phyloP scores from a whole-genome alignment of 37 sponge, comb jelly and placozoan species.

The Ianthella basta region DNA sequence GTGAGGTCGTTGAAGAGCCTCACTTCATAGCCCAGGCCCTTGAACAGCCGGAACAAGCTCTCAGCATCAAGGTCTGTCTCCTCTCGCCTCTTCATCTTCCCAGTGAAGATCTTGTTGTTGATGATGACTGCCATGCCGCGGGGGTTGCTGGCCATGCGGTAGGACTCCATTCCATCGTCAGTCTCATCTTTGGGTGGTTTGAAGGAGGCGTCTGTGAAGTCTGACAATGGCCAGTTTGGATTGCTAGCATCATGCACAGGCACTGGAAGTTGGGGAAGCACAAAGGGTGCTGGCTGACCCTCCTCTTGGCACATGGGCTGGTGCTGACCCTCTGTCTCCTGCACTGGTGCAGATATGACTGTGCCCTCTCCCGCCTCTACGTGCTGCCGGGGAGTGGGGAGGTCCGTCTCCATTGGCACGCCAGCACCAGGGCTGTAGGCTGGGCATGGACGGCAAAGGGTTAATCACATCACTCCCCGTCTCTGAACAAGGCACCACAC shows the following conservation, averaged over 20 bases:
- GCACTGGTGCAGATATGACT: too few relatives aligned
- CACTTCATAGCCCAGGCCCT: slow-evolving; percentile 55
- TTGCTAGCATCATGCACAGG: neutral
- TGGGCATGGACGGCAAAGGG: too few relatives aligned
- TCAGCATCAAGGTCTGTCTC: slow-evolving; percentile 74
- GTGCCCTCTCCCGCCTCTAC: too few relatives aligned
- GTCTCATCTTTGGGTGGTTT: slow-evolving; percentile 33
- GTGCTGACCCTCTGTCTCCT: too few relatives aligned
- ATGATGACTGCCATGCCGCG: slow-evolving; percentile 74
- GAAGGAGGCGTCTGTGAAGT: neutral
- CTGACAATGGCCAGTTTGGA: neutral
- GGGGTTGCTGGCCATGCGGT: slow-evolving; percentile 73
- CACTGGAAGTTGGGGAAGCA: neutral
- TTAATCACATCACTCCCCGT: too few relatives aligned
- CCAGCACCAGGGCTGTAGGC: too few relatives aligned
- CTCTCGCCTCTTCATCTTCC: slow-evolving; percentile 68
- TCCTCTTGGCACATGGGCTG: too few relatives aligned
- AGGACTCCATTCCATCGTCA: slow-evolving; percentile 46
- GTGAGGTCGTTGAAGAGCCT: slow-evolving; percentile 55
- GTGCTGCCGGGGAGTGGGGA: too few relatives aligned
- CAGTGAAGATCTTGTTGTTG: slow-evolving; percentile 74
- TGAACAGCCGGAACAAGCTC: slow-evolving; percentile 42
- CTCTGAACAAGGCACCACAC: too few relatives aligned
- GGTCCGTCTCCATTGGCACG: too few relatives aligned
- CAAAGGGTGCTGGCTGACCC: neutral